Evolutionary conservation across 2,797 vertebrate genomes (phyloP).

Genomic region (Sebastiscus albofasciatus): DNA sequence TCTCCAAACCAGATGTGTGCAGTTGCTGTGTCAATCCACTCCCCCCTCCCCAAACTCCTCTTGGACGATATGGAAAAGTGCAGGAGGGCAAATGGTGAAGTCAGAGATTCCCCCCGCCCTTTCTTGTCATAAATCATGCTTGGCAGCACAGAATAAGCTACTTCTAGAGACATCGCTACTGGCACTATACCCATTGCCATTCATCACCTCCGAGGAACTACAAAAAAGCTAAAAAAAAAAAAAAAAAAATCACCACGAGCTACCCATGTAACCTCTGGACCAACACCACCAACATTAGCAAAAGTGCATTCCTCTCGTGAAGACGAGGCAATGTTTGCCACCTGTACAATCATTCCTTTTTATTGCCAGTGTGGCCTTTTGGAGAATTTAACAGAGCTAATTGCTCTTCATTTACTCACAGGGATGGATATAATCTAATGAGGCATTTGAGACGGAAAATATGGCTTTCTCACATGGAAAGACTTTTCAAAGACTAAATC

Average conservation of each 20-base stretch:
- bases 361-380: slow-evolving; percentile 62
- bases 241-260: slow-evolving; percentile 49
- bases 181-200: slow-evolving; percentile 82
- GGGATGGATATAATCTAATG: slow-evolving; percentile 45
- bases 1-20: slow-evolving; percentile 78
- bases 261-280: slow-evolving; percentile 62
- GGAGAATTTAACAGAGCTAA: slow-evolving; percentile 53
- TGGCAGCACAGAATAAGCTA: slow-evolving; percentile 85
- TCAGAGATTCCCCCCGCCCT: slow-evolving; percentile 72
- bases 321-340: slow-evolving; percentile 57
- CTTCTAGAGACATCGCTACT: slow-evolving; percentile 82
- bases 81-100: slow-evolving; percentile 83
- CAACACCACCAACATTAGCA: slow-evolving; percentile 61
- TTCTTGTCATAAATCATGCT: slow-evolving; percentile 84
- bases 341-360: slow-evolving; percentile 61
- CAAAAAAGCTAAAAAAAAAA: slow-evolving; percentile 59
- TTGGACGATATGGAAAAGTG: slow-evolving; percentile 77
- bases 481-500: slow-evolving; percentile 30
- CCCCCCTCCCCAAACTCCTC: slow-evolving; percentile 59
- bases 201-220: slow-evolving; percentile 81
- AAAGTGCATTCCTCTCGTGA: slow-evolving; percentile 55
- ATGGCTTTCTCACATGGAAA: slow-evolving; percentile 33
- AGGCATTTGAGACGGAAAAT: slow-evolving; percentile 34
- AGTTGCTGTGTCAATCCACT: slow-evolving; percentile 76
- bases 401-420: slow-evolving; percentile 62